Percentiles rank a stretch among this genome's conserved stretches.
These are phyloP conservation scores for Scomber colias DNA, from an alignment of 2,113 vertebrate genomes.

Conservation along the genomic window DNA sequence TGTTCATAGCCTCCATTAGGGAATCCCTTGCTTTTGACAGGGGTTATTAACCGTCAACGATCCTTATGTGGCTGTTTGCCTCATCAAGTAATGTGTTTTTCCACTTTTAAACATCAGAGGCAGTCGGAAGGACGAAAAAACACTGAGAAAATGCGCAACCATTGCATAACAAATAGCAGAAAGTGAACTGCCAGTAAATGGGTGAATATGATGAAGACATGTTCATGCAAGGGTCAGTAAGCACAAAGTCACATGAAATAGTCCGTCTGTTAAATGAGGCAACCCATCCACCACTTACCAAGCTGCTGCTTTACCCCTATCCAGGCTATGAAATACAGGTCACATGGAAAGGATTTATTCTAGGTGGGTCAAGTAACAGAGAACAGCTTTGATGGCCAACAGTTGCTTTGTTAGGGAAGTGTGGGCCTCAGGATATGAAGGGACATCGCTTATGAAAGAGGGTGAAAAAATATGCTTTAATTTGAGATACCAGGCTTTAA, in stretches of 20 bases:
- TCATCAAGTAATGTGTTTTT: slow-evolving; percentile 5
- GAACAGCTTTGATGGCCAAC: slow-evolving; percentile 23
- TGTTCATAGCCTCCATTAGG: slow-evolving; percentile 19
- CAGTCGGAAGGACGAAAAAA: too few relatives aligned
- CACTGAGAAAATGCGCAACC: background rate
- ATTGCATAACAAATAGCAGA: background rate
- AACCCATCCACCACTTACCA: background rate
- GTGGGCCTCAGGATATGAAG: slow-evolving; percentile 14
- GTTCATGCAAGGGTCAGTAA: background rate
- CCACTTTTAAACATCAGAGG: background rate
- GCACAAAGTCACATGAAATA: slow-evolving; percentile 1
- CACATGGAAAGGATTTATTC: slow-evolving; percentile 27
- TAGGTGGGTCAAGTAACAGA: slow-evolving; percentile 18
- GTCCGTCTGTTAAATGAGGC: background rate
- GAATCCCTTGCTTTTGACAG: slow-evolving; percentile 38
- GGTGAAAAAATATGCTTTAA: background rate
- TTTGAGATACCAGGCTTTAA: background rate
- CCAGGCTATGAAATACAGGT: slow-evolving; percentile 9
- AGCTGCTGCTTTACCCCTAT: slow-evolving; percentile 22
- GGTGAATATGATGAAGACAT: background rate
- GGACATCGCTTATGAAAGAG: background rate
- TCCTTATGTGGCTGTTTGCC: background rate
- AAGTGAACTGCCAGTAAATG: background rate
- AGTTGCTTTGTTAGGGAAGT: slow-evolving; percentile 27
- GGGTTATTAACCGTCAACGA: slow-evolving; percentile 1